Evolutionary conservation across 2,113 vertebrate species (phyloP), one percentile per base, ranked within the genome.

Genomic region (Steatornis caripensis): DNA sequence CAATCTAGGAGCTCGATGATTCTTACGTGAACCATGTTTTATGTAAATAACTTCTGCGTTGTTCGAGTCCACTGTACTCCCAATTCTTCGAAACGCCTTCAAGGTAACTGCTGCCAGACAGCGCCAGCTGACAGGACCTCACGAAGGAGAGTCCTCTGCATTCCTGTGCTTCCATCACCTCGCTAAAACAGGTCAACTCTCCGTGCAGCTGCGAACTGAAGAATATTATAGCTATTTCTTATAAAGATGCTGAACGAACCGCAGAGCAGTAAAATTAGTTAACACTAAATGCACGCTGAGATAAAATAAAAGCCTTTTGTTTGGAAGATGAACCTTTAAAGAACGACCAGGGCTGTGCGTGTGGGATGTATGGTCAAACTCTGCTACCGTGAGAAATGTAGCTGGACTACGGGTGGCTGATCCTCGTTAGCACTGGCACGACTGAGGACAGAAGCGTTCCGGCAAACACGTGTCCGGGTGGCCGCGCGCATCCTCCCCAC

Each of bases 281-380:
- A 29, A 7, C 10, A 1, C 6, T 15, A 54, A 32, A 55, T 3
- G 6, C 2, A 15, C 5, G 2, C 0, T 3, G 66, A 91, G 77
- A 58, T 4, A 39, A 64, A 84, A 66, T 2, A 39, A 82, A 76
- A 34, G 41, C n/a, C 12, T 81, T 77, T 36, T 85, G 69, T 65
- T 32, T 5, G 4, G 23, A 90, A 70, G 79, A 37, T 3, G 39
- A 70, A 22, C 6, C 23, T 65, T 24, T 54, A n/a, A 36, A 37
- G 39, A 48, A 71, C 0, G 2, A 27, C 11, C 3, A 6, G 26
- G 14, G 3, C 4, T 1, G 10, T 12, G 13, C 4, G 51, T 12
- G 30, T 10, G 79, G 43, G 57, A 54, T 0, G 37, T 30, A 20
- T 0, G 34, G 79, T n/a, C 45, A 41, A 54, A 37, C 53, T 19